phyloP scores from a whole-genome alignment of 1,140 invertebrate species.

The Diorhabda carinulata region DNA sequence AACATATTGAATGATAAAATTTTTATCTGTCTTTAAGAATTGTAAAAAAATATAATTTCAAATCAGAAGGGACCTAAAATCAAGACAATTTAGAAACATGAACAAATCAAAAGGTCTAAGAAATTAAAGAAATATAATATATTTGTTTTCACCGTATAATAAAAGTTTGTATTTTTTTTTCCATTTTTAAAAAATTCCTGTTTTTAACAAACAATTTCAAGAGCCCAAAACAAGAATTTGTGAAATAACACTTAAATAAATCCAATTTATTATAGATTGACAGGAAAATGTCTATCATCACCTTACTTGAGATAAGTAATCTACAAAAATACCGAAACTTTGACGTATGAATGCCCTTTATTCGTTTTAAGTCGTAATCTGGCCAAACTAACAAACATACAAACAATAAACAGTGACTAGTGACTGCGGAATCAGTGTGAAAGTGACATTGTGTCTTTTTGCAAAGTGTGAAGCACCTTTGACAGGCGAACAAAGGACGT shows the following conservation, averaged over 20 bases:
- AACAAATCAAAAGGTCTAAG: no score
- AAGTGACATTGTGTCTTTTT: conserved; percentile 44
- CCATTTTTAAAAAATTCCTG: not conserved
- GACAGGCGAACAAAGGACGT: conserved; percentile 35
- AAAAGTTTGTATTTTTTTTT: not conserved
- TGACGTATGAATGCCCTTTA: conserved; percentile 1
- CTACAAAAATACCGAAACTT: not conserved
- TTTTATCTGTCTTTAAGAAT: no score
- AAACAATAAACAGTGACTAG: conserved; percentile 38
- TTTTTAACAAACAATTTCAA: not conserved
- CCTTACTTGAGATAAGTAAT: not conserved
- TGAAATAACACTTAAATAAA: not conserved
- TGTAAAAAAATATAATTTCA: no score
- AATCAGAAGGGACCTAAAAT: no score
- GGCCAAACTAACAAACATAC: conserved; percentile 35
- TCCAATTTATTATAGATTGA: not conserved
- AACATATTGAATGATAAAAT: no score
- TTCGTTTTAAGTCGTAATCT: not conserved
- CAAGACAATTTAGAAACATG: no score
- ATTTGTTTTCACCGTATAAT: no score
- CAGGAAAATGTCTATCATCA: not conserved
- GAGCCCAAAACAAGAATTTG: not conserved
- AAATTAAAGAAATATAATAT: no score
- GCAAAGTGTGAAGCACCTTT: conserved; percentile 40
- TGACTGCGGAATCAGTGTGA: conserved; percentile 35